These are phyloP conservation scores for Tragelaphus imberbis DNA, from an alignment of 2,113 vertebrate species.

Conservation along the genomic window DNA sequence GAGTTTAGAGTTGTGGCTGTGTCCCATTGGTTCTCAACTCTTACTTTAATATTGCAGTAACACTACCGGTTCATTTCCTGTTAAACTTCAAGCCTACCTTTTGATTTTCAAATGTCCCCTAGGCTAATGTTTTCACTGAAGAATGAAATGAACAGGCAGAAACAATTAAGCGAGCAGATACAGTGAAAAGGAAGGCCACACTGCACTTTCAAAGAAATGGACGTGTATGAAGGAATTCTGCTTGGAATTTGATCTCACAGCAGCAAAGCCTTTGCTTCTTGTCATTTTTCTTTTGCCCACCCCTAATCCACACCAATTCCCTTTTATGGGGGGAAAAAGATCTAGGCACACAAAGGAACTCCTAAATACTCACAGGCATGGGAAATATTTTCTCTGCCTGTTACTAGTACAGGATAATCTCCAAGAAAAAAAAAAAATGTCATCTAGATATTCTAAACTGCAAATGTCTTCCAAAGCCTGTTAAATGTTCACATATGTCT, in stretches of 20 bases:
- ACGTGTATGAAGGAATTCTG: slow-evolving; percentile 40
- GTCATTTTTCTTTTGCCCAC: slow-evolving; percentile 63
- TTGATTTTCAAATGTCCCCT: slow-evolving; percentile 79
- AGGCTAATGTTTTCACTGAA: slow-evolving; percentile 79
- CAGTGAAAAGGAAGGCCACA: slow-evolving; percentile 79
- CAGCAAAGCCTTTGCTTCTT: background rate
- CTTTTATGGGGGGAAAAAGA: slow-evolving; percentile 68
- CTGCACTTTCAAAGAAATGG: slow-evolving; percentile 62
- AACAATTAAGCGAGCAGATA: slow-evolving; percentile 85
- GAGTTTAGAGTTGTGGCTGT: background rate
- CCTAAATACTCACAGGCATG: slow-evolving; percentile 75
- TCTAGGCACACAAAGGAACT: slow-evolving; percentile 72
- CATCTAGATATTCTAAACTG: slow-evolving; percentile 65
- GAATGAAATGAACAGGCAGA: slow-evolving; percentile 83
- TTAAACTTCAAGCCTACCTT: slow-evolving; percentile 76
- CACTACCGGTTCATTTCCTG: slow-evolving; percentile 83
- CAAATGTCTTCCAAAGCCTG: slow-evolving; percentile 71
- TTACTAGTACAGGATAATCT: slow-evolving; percentile 77
- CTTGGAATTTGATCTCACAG: slow-evolving; percentile 71
- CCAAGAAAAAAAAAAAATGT: slow-evolving; percentile 44
- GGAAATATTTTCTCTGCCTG: slow-evolving; percentile 72
- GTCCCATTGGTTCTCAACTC: slow-evolving; percentile 71
- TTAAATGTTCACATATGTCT: slow-evolving; percentile 77
- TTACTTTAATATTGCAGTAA: slow-evolving; percentile 69
- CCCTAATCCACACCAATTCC: slow-evolving; percentile 22